phyloP scores from a whole-genome alignment of 2,888 invertebrate species.

The Kuschelorhynchus macadamiae region DNA sequence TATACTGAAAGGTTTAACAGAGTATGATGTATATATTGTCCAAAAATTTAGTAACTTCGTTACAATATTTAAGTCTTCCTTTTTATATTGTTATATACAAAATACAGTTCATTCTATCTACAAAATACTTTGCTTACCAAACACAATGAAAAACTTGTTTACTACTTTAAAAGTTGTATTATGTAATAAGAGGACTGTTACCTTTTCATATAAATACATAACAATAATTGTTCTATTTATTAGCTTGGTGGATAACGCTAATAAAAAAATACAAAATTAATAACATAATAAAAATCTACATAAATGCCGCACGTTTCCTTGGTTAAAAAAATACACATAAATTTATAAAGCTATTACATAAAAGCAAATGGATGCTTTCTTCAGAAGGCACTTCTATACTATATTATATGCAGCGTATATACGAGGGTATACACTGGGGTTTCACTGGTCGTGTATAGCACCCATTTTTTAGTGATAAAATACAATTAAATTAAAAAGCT shows the following conservation, averaged over 20 bases:
- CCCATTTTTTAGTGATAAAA: conserved; percentile 51
- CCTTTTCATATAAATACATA: conserved; percentile 58
- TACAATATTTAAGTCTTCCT: no score
- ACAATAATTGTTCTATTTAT: conserved; percentile 62
- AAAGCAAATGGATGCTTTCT: conserved; percentile 55
- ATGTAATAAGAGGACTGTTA: conserved; percentile 43
- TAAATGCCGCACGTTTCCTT: conserved; percentile 57
- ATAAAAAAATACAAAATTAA: conserved; percentile 55
- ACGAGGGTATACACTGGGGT: conserved; percentile 46
- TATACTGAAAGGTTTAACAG: no score
- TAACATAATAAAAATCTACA: conserved; percentile 56
- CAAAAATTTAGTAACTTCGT: no score
- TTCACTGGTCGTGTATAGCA: conserved; percentile 46
- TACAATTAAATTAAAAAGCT: conserved; percentile 53
- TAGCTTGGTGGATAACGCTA: conserved; percentile 59
- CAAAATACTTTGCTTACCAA: no score
- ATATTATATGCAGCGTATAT: conserved; percentile 11
- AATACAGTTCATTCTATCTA: no score
- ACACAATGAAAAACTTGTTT: no score
- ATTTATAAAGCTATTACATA: conserved; percentile 60
- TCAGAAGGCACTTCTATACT: conserved; percentile 48
- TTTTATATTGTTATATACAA: no score
- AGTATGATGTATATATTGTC: no score
- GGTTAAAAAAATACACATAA: conserved; percentile 57
- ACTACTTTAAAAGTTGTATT: conserved; percentile 35